Evolutionary conservation across 2,797 vertebrate species (phyloP).

Genomic region (Pangasius mekongensis): DNA sequence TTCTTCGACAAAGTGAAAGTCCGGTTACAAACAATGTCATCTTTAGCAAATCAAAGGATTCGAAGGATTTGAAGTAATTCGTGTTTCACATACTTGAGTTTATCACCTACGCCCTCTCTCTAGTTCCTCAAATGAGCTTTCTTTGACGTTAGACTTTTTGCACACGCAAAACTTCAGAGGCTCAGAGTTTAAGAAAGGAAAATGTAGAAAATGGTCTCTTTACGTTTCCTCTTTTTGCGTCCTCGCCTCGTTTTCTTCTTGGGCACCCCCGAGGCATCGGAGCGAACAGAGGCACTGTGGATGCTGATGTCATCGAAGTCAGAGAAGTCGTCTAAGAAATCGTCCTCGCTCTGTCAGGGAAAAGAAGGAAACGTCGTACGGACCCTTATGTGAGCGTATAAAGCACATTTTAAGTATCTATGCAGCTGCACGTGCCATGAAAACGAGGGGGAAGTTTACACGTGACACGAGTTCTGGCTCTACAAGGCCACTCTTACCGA

Average conservation of each 20-base stretch:
- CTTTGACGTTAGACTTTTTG: neutral
- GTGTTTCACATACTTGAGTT: neutral
- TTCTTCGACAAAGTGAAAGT: neutral
- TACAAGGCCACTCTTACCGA: conserved; percentile 78
- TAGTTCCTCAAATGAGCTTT: neutral
- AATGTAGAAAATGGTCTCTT: conserved; percentile 56
- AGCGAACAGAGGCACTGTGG: conserved; percentile 92
- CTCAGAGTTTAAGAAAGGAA: conserved; percentile 36
- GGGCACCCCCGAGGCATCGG: conserved; percentile 83
- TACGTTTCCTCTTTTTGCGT: conserved; percentile 93
- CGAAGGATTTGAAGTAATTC: neutral
- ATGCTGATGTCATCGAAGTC: conserved; percentile 96
- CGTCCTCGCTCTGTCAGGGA: conserved; percentile 90
- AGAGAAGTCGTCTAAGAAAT: conserved; percentile 90
- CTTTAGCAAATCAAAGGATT: neutral
- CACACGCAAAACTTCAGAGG: neutral
- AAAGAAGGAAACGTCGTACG: neutral
- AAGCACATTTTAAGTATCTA: neutral
- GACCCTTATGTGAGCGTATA: neutral
- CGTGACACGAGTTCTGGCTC: neutral
- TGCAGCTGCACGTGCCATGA: neutral
- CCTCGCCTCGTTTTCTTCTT: conserved; percentile 88
- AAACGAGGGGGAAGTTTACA: no score
- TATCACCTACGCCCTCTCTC: neutral
- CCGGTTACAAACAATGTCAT: neutral